phyloP scores from a whole-genome alignment of 2,888 invertebrate species.

The Rhabditoides inermis region DNA sequence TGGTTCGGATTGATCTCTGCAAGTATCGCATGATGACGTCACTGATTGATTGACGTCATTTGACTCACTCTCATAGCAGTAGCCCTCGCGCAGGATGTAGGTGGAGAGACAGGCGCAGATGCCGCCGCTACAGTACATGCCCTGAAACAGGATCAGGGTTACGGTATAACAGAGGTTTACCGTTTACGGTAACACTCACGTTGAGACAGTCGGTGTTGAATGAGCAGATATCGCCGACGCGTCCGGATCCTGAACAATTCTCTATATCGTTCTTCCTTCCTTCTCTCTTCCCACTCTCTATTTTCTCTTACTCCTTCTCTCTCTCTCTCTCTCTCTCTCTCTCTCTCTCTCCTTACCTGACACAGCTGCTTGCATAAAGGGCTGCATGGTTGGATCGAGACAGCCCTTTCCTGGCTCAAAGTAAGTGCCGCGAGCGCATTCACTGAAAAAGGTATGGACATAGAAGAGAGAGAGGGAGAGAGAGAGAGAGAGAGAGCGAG shows the following conservation, averaged over 20 bases:
- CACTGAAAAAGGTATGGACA: slow-evolving; percentile 9
- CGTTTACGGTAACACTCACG: slow-evolving; percentile 10
- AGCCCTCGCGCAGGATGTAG: slow-evolving; percentile 31
- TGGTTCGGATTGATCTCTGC: slow-evolving; percentile 41
- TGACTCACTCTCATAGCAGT: slow-evolving; percentile 35
- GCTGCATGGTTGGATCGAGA: slow-evolving; percentile 30
- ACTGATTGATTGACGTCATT: too few relatives aligned
- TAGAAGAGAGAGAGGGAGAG: not conserved
- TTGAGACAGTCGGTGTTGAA: slow-evolving; percentile 37
- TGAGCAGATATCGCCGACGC: slow-evolving; percentile 33
- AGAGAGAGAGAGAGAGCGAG: too few relatives aligned
- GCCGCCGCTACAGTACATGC: slow-evolving; percentile 38
- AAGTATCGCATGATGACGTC: slow-evolving; percentile 3
- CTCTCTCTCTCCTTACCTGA: slow-evolving; percentile 11
- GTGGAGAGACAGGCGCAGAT: slow-evolving; percentile 32
- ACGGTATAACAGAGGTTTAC: not conserved
- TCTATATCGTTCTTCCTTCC: not conserved
- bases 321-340: not conserved
- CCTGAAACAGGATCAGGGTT: slow-evolving; percentile 13
- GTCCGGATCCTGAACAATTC: slow-evolving; percentile 19
- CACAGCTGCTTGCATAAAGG: slow-evolving; percentile 33
- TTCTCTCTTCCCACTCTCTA: not conserved
- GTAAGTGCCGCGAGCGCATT: slow-evolving; percentile 23
- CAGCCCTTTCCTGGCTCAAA: slow-evolving; percentile 25
- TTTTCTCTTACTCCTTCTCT: too few relatives aligned